Conservation (phyloP, 1,140 invertebrate species). For the Apocrypta bakeri region DNA sequence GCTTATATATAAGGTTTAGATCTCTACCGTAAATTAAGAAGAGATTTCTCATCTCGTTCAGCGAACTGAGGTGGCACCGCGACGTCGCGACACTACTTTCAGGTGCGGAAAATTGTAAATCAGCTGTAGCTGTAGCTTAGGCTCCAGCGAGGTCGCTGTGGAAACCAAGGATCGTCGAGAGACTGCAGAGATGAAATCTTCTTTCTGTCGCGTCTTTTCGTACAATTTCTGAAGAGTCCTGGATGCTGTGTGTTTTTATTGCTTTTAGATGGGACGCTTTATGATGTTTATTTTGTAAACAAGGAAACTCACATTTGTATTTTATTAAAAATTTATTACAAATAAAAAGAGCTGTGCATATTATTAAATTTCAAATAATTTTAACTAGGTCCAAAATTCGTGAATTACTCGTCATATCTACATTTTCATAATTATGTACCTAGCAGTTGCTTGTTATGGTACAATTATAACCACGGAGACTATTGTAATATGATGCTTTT, state of each 20-base stretch:
- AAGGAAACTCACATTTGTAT: neutral
- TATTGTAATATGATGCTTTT: constrained; percentile 8
- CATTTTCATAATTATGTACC: constrained; percentile 1
- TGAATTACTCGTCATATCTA: too few species aligned
- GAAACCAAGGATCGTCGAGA: neutral
- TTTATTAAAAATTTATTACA: too few species aligned
- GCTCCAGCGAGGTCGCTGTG: neutral
- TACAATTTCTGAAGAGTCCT: constrained; percentile 7
- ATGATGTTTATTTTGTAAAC: neutral
- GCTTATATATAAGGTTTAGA: too few species aligned
- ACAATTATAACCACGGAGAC: neutral
- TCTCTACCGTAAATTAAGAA: too few species aligned
- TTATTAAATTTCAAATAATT: too few species aligned
- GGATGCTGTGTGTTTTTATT: neutral
- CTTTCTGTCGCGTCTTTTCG: constrained; percentile 11
- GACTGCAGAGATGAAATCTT: constrained; percentile 3
- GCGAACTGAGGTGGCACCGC: too few species aligned
- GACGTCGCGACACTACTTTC: too few species aligned
- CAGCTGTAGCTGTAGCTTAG: neutral
- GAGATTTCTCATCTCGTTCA: too few species aligned
- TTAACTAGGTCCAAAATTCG: too few species aligned
- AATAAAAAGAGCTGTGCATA: too few species aligned
- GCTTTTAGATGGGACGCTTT: neutral
- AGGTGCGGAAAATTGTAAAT: constrained; percentile 28
- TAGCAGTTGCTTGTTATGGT: neutral